Evolutionary conservation across 2,888 invertebrate genomes (phyloP).

Genomic region (Scaptomyza cyrtandrae): DNA sequence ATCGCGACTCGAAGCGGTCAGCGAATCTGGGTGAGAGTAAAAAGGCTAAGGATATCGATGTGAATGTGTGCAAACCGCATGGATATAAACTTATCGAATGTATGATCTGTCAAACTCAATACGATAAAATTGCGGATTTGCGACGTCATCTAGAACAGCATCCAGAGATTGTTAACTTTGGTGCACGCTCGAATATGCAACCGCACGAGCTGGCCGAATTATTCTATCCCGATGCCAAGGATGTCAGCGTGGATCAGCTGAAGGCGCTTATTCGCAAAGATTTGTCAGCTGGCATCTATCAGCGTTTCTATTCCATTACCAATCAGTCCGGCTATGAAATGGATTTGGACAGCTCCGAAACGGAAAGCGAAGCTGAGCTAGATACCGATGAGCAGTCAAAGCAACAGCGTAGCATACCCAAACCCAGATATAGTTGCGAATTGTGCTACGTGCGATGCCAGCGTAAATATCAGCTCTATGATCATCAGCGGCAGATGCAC

Average conservation of each 20-base stretch:
- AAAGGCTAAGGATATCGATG: constrained; percentile 67
- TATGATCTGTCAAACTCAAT: constrained; percentile 83
- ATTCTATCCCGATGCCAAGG: constrained; percentile 76
- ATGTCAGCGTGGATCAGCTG: constrained; percentile 57
- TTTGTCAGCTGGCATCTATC: constrained; percentile 64
- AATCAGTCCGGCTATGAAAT: constrained; percentile 83
- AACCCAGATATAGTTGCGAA: constrained; percentile 73
- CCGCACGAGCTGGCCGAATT: constrained; percentile 65
- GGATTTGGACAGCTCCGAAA: constrained; percentile 76
- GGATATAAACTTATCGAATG: constrained; percentile 83
- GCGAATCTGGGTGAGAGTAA: constrained; percentile 65
- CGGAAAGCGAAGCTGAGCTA: constrained; percentile 62
- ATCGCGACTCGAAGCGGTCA: constrained; percentile 81
- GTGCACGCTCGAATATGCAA: constrained; percentile 46
- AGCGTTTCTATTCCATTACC: constrained; percentile 83
- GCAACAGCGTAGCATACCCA: constrained; percentile 31
- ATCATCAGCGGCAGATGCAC: constrained; percentile 79
- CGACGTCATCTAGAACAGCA: constrained; percentile 80
- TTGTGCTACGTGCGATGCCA: constrained; percentile 74
- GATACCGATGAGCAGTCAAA: constrained; percentile 45
- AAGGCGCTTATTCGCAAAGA: constrained; percentile 66
- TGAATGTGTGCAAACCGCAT: constrained; percentile 80
- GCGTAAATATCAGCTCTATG: constrained; percentile 82
- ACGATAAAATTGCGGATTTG: constrained; percentile 79
- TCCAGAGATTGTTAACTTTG: constrained; percentile 66